These are phyloP conservation scores for Odocoileus virginianus DNA, from an alignment of 2,113 vertebrate species.

Conservation along the genomic window DNA sequence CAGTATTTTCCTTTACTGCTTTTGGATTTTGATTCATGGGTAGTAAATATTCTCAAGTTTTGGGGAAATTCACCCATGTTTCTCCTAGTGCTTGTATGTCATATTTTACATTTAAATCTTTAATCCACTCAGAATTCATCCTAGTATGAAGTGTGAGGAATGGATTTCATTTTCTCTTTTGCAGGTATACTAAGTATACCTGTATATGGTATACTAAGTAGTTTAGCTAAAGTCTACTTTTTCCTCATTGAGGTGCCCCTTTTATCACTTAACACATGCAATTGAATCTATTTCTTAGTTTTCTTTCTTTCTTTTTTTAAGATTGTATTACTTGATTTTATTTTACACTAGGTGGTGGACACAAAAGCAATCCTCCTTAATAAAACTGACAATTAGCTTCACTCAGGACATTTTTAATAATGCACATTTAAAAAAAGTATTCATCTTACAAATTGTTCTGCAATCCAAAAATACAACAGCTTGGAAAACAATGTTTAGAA, in stretches of 20 bases:
- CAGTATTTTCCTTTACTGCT: background rate
- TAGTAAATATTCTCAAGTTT: background rate
- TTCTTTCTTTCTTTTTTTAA: background rate
- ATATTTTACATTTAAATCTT: background rate
- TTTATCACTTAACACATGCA: background rate
- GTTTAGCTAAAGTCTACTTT: background rate
- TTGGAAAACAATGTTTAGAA: constrained; percentile 64
- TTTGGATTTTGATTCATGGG: background rate
- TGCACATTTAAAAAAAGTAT: no score
- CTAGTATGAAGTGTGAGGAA: background rate
- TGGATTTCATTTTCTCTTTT: background rate
- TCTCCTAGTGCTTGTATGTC: background rate
- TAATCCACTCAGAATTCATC: background rate
- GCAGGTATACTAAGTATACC: background rate
- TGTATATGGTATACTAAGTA: background rate
- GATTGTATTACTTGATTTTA: no score
- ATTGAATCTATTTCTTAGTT: background rate
- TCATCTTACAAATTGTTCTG: constrained; percentile 83
- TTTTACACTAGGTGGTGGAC: no score
- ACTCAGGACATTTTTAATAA: no score
- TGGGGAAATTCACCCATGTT: background rate
- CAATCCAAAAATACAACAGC: constrained; percentile 86
- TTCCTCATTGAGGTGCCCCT: background rate
- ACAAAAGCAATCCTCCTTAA: no score
- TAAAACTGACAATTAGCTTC: no score